These are phyloP conservation scores for Melanotaenia boesemani DNA, from an alignment of 2,797 vertebrate species.

Conservation along the genomic window DNA sequence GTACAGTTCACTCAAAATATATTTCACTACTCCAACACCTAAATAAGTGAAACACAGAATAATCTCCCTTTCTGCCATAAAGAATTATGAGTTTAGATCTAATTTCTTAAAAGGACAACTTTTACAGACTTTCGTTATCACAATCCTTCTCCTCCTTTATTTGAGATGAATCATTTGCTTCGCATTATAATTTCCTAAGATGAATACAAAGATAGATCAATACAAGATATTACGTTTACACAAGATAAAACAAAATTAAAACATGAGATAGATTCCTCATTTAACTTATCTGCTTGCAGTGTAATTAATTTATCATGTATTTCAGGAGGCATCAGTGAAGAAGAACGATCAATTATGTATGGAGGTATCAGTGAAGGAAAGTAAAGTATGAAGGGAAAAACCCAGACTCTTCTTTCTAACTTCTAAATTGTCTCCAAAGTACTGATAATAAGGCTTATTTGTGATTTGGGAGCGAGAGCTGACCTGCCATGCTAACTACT, in stretches of 20 bases:
- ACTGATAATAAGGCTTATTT: slow-evolving; percentile 59
- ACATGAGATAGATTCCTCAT: slow-evolving; percentile 19
- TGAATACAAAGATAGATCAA: slow-evolving; percentile 47
- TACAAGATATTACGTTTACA: slow-evolving; percentile 32
- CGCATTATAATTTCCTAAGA: slow-evolving; percentile 13
- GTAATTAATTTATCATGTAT: slow-evolving; percentile 77
- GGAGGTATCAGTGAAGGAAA: slow-evolving; percentile 49
- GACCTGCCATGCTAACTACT: slow-evolving; percentile 39
- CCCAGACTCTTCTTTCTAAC: slow-evolving; percentile 17
- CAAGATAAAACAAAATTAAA: slow-evolving; percentile 25
- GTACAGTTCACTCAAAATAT: no score
- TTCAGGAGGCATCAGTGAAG: slow-evolving; percentile 47
- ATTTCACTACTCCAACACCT: no score
- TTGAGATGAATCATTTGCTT: slow-evolving; percentile 15
- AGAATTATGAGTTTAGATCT: no score
- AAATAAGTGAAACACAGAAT: no score
- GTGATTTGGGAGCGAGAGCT: slow-evolving; percentile 42
- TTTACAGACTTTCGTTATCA: not conserved
- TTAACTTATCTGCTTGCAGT: slow-evolving; percentile 48
- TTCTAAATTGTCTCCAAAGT: slow-evolving; percentile 29
- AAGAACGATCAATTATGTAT: slow-evolving; percentile 75
- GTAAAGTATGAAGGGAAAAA: slow-evolving; percentile 13
- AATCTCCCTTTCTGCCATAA: no score
- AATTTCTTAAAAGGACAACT: not conserved
- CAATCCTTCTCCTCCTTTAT: not conserved